Percentiles rank a stretch among this genome's conserved stretches.
phyloP scores from a whole-genome alignment of 2,888 invertebrate genomes.

The Orchestes rusci region DNA sequence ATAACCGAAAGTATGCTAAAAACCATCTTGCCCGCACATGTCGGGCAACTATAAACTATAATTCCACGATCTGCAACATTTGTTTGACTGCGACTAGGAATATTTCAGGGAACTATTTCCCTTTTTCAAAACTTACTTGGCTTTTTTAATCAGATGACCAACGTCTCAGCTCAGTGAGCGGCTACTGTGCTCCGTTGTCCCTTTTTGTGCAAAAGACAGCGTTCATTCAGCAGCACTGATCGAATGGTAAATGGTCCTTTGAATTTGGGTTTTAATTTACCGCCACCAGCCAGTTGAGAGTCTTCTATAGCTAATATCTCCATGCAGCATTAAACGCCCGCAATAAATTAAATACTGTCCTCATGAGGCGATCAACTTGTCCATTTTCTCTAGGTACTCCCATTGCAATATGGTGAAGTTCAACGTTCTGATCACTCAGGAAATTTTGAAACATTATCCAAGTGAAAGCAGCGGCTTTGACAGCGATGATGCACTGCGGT shows the following conservation, averaged over 20 bases:
- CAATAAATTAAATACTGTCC: constrained; percentile 10
- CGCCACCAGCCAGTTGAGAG: background rate
- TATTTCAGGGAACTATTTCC: too few species aligned
- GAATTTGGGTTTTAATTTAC: background rate
- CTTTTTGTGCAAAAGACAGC: background rate
- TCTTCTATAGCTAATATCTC: constrained; percentile 1
- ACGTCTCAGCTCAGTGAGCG: too few species aligned
- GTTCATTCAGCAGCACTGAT: background rate
- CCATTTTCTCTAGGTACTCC: constrained; percentile 14
- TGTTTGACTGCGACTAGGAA: too few species aligned
- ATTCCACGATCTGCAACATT: too few species aligned
- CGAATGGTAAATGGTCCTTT: background rate
- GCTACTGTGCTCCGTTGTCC: background rate
- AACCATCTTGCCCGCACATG: too few species aligned
- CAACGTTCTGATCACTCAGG: constrained; percentile 1
- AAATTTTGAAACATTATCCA: constrained; percentile 8
- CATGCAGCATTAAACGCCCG: too few species aligned
- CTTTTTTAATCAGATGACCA: too few species aligned
- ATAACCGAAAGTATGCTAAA: too few species aligned
- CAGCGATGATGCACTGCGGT: constrained; percentile 13
- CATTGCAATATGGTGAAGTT: constrained; percentile 11
- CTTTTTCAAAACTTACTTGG: too few species aligned
- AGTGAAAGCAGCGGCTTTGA: constrained; percentile 3
- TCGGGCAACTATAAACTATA: too few species aligned
- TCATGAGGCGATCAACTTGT: constrained; percentile 11